Conservation (phyloP, 2,888 invertebrate species). For the Plusia festucae region DNA sequence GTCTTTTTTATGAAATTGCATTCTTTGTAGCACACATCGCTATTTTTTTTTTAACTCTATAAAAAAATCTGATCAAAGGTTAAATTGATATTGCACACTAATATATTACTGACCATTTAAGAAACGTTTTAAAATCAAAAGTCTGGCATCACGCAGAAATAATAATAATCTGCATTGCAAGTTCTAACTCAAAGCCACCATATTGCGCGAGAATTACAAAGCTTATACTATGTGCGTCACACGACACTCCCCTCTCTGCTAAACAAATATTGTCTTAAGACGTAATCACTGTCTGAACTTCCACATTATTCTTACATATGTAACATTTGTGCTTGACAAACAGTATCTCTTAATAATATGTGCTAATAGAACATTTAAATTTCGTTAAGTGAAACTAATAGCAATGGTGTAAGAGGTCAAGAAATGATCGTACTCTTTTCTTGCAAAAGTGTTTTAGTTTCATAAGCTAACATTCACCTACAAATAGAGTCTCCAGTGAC, state of each 20-base stretch:
- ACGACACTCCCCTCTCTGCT: slow-evolving; percentile 23
- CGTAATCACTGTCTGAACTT: slow-evolving; percentile 41
- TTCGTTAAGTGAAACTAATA: slow-evolving; percentile 5
- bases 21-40: no score
- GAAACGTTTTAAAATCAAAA: no score
- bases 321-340: slow-evolving; percentile 35
- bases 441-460: no score
- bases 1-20: not conserved
- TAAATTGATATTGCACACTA: no score
- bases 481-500: no score
- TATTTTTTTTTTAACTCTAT: no score
- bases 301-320: slow-evolving; percentile 29
- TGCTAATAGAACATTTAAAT: slow-evolving; percentile 18
- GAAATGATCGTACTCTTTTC: not conserved
- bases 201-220: slow-evolving; percentile 13
- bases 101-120: no score
- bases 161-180: no score
- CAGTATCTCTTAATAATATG: slow-evolving; percentile 24
- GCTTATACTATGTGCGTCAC: slow-evolving; percentile 9
- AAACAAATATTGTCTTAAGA: slow-evolving; percentile 51
- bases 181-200: not conserved
- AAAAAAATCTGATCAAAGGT: no score
- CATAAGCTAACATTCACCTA: no score
- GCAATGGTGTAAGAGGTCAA: not conserved
- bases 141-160: no score